phyloP scores from a whole-genome alignment of 2,888 invertebrate species.

The Physocephala rufipes region DNA sequence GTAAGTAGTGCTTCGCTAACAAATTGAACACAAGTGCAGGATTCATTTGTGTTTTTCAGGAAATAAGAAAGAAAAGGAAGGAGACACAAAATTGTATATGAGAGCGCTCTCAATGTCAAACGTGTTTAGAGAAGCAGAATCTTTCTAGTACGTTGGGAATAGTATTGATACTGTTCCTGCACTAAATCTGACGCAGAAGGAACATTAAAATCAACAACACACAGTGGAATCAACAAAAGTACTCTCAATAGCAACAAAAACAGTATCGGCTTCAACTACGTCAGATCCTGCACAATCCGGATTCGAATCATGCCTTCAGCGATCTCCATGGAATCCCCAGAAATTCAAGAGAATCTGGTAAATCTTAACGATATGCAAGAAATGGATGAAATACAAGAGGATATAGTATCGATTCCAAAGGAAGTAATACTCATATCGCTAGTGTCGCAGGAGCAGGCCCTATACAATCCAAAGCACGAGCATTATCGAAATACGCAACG shows the following conservation, averaged over 20 bases:
- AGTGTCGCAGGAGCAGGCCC: constrained; percentile 58
- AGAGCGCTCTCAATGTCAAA: constrained; percentile 38
- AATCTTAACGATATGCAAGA: constrained; percentile 47
- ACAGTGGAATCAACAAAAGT: no score
- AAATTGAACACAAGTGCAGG: constrained; percentile 32
- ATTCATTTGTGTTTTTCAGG: background rate
- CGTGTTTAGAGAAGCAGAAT: constrained; percentile 40
- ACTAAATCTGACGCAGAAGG: constrained; percentile 9
- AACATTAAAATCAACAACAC: constrained; percentile 19
- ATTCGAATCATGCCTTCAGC: no score
- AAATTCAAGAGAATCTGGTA: constrained; percentile 49
- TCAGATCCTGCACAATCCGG: no score
- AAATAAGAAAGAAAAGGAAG: background rate
- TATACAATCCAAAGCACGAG: constrained; percentile 61
- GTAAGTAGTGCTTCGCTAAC: background rate
- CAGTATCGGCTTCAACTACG: no score
- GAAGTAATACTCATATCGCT: constrained; percentile 58
- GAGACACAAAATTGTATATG: constrained; percentile 33
- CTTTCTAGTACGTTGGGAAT: constrained; percentile 32
- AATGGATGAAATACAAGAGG: constrained; percentile 48
- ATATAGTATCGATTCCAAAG: constrained; percentile 52
- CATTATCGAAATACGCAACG: constrained; percentile 57
- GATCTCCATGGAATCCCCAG: constrained; percentile 44
- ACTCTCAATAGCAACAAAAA: constrained; percentile 16
- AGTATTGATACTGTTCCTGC: constrained; percentile 23